phyloP scores from a whole-genome alignment of 2,888 invertebrate species.

The Eupeodes luniger region DNA sequence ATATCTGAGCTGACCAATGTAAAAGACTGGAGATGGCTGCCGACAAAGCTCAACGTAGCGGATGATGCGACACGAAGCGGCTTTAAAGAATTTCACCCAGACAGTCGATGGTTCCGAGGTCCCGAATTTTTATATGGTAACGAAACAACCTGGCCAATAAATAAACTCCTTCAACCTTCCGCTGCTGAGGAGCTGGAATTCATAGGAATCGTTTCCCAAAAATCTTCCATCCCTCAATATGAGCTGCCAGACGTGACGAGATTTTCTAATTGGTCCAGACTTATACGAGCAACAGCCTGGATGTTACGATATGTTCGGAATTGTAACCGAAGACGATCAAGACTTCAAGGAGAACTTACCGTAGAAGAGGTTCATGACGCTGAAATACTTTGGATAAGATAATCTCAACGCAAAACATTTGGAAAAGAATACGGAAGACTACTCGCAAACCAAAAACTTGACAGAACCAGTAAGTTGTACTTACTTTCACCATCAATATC shows the following conservation, averaged over 20 bases:
- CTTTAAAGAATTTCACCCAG: no score
- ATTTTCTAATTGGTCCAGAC: background rate
- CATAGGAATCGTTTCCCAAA: background rate
- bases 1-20: no score
- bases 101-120: no score
- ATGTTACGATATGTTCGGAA: slow-evolving; percentile 4
- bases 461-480: background rate
- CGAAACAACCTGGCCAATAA: no score
- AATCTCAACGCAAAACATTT: background rate
- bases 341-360: slow-evolving; percentile 1
- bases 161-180: no score
- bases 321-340: background rate
- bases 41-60: no score
- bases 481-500: background rate
- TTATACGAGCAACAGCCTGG: slow-evolving; percentile 8
- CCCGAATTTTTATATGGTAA: no score
- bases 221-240: background rate
- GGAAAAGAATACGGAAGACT: background rate
- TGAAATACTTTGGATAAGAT: background rate
- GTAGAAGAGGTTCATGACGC: background rate
- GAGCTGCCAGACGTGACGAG: background rate
- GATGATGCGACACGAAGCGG: no score
- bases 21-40: no score
- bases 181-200: background rate
- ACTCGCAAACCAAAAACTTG: background rate